phyloP scores from a whole-genome alignment of 2,113 vertebrate species.

The Pao palembangensis region DNA sequence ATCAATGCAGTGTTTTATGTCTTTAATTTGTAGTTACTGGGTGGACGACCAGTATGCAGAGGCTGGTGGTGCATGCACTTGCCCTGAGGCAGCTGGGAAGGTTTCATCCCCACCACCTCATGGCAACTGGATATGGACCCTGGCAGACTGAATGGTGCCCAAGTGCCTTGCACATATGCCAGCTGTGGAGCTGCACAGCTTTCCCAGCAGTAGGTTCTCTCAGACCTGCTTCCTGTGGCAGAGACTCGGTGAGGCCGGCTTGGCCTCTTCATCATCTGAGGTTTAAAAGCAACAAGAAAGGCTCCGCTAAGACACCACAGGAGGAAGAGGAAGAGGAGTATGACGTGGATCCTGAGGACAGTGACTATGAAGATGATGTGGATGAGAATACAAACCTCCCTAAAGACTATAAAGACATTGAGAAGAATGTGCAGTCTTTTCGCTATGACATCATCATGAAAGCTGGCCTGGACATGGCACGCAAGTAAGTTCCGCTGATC shows the following conservation, averaged over 20 bases:
- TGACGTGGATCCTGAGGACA: conserved; percentile 73
- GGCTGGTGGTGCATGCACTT: conserved; percentile 66
- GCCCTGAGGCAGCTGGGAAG: conserved; percentile 68
- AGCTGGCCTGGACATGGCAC: conserved; percentile 85
- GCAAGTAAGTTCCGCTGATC: conserved; percentile 82
- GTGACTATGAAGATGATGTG: conserved; percentile 77
- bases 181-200: conserved; percentile 60
- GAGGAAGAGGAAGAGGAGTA: conserved; percentile 76
- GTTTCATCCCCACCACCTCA: conserved; percentile 54
- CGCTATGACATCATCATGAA: conserved; percentile 88
- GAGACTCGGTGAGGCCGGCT: conserved; percentile 44
- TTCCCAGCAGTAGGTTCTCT: conserved; percentile 41
- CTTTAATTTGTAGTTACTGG: conserved; percentile 29
- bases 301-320: conserved; percentile 47
- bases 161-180: conserved; percentile 64
- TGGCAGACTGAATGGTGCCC: conserved; percentile 61
- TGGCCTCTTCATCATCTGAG: conserved; percentile 70
- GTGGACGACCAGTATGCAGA: conserved; percentile 63
- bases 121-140: conserved; percentile 53
- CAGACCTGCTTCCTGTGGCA: conserved; percentile 25
- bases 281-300: conserved; percentile 83
- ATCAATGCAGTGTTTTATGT: too few species aligned
- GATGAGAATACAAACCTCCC: conserved; percentile 67
- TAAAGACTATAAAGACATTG: conserved; percentile 89
- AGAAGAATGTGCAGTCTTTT: conserved; percentile 85